phyloP scores from a whole-genome alignment of 2,113 vertebrate species.

The human region GRCh38 chr14:85943501-85944000 shows the following conservation, averaged over 20 bases:
- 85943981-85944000: neutral
- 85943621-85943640: constrained; percentile 69
- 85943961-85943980: neutral
- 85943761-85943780: neutral
- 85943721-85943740: neutral
- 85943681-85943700: neutral
- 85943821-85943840: constrained; percentile 60
- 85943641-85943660: neutral
- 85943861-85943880: constrained; percentile 43
- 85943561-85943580: constrained; percentile 74
- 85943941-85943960: neutral
- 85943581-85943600: constrained; percentile 73
- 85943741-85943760: neutral
- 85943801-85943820: constrained; percentile 39
- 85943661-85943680: neutral
- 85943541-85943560: constrained; percentile 73
- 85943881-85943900: neutral
- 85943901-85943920: neutral
- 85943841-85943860: constrained; percentile 5
- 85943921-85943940: constrained; percentile 2
- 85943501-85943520: constrained; percentile 73
- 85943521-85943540: constrained; percentile 76
- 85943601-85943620: constrained; percentile 73
- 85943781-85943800: constrained; percentile 44
- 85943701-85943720: neutral